Conservation (phyloP, 2,797 vertebrate species). For the Hydrolagus colliei region DNA sequence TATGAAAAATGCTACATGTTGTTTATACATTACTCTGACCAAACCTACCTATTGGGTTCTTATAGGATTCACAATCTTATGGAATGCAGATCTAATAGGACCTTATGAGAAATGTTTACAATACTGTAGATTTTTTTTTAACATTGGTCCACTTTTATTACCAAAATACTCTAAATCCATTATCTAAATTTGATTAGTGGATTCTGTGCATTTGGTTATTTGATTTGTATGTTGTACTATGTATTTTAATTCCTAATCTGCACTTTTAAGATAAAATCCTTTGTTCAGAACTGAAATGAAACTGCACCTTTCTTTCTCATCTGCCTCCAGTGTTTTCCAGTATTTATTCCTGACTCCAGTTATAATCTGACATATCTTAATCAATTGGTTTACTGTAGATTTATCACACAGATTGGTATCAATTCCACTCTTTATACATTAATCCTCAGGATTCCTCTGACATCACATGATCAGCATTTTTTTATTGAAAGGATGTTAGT, state of each 20-base stretch:
- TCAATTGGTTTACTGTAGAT: background rate
- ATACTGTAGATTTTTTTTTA: background rate
- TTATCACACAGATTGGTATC: background rate
- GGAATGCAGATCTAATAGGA: background rate
- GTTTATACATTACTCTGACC: background rate
- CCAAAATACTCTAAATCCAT: background rate
- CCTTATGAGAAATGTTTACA: background rate
- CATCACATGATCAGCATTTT: background rate
- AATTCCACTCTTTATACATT: background rate
- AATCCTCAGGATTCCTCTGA: background rate
- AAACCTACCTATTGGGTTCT: background rate
- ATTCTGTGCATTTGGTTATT: background rate
- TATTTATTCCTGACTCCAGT: too few species aligned
- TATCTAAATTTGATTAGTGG: background rate
- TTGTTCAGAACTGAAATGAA: background rate
- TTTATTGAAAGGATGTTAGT: background rate
- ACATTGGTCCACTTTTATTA: background rate
- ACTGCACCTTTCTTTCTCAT: background rate
- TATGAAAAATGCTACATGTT: conserved; percentile 11
- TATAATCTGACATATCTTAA: background rate
- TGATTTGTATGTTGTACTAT: background rate
- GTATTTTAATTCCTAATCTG: background rate
- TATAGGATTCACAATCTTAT: background rate
- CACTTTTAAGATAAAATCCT: background rate
- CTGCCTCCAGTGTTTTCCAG: background rate